Conservation (phyloP, 2,113 vertebrate species). For the Thomomys bottae region DNA sequence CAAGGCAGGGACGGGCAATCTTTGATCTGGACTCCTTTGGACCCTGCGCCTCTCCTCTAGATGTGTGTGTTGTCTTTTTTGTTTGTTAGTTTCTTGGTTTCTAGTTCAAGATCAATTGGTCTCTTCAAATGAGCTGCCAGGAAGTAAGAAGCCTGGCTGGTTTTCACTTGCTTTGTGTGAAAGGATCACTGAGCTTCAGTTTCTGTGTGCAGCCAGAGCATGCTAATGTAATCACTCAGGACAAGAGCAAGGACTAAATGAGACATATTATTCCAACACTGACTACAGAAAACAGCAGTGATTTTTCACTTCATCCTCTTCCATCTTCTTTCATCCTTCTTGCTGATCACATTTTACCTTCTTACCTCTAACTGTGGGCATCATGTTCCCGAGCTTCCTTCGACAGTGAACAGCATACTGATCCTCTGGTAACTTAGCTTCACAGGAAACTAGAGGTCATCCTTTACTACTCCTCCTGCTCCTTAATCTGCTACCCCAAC, state of each 20-base stretch:
- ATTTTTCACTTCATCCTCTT: neutral
- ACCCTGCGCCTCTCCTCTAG: neutral
- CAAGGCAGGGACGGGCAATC: neutral
- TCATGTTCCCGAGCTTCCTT: neutral
- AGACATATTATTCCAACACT: neutral
- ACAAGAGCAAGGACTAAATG: neutral
- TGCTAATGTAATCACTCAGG: neutral
- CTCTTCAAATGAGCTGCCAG: neutral
- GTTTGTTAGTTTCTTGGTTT: slow-evolving; percentile 20
- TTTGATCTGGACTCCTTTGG: slow-evolving; percentile 3
- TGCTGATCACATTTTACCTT: slow-evolving; percentile 7
- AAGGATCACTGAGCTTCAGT: neutral
- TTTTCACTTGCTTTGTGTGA: neutral
- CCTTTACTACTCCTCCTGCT: neutral
- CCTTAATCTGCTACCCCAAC: neutral
- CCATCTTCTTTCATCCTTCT: neutral
- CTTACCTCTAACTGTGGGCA: neutral
- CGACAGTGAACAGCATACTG: neutral
- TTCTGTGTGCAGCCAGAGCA: neutral
- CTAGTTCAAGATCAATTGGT: neutral
- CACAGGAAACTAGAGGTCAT: neutral
- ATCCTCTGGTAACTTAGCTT: neutral
- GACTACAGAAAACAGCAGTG: neutral
- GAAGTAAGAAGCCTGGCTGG: neutral
- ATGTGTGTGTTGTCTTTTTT: neutral